Evolutionary conservation across 2,888 invertebrate genomes (phyloP).

Genomic region (Agonopterix arenella): DNA sequence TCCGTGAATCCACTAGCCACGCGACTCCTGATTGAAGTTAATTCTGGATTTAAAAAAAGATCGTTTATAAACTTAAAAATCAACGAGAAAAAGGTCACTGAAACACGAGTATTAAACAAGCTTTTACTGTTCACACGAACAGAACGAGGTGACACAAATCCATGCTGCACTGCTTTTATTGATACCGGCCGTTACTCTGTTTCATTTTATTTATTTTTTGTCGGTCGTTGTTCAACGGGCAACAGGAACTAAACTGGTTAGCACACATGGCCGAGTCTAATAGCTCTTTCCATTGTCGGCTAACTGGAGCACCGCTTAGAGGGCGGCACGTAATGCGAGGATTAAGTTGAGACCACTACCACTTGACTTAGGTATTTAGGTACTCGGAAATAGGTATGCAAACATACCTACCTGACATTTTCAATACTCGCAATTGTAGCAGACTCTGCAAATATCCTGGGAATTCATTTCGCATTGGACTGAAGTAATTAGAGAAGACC

Average conservation of each 20-base stretch:
- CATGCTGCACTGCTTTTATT: conserved; percentile 3
- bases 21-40: too few species aligned
- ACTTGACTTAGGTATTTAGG: too few species aligned
- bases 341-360: conserved; percentile 19
- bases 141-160: conserved; percentile 4
- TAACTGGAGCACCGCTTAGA: conserved; percentile 41
- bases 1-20: too few species aligned
- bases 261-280: conserved; percentile 63
- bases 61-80: too few species aligned
- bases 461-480: too few species aligned
- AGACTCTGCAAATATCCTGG: too few species aligned
- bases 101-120: neutral
- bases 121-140: neutral
- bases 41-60: too few species aligned
- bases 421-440: too few species aligned
- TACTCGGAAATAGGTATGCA: too few species aligned
- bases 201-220: conserved; percentile 45
- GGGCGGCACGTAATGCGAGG: conserved; percentile 24
- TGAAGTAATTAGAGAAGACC: too few species aligned
- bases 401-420: too few species aligned
- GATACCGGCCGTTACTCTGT: conserved; percentile 25
- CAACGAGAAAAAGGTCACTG: too few species aligned
- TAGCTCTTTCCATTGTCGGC: conserved; percentile 56
- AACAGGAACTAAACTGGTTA: conserved; percentile 59
- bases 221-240: conserved; percentile 36